Base-by-base conservation (phyloP, 1,140 invertebrate genomes). In the Frieseomelitta varia region DNA sequence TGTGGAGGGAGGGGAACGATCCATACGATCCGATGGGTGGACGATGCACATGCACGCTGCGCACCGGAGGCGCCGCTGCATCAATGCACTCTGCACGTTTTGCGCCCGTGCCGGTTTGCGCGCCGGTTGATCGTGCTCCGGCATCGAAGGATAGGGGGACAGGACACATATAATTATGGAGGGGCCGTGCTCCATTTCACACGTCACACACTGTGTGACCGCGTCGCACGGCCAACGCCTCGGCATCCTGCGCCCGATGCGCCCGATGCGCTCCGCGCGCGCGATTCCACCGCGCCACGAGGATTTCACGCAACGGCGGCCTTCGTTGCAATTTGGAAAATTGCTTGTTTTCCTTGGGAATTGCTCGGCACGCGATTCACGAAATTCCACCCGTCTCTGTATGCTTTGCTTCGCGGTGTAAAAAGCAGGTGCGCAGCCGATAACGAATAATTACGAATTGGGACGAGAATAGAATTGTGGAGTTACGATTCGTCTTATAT, bases 131-230 rank as follows among this genome's bases (percentile, higher is more conserved):
- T 77, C 85, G 82, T 56, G 56, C 68, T n/a, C n/a, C 84, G 72
- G 61, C 83, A 77, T 83, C 79, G 79, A 88, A 69, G 39, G 89
- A 91, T 88, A 88, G 90, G 90, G 39, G 91, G 90, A 92, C 90
- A 91, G 91, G 92, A 93, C 92, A 93, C 94, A 94, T 94, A 94
- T 95, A 94, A 95, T 95, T 95, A 95, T 92, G 91, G 88, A 90
- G 78, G 85, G 86, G 85, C 88, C 86, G 90, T 93, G 94, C 92
- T 94, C 94, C 93, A 94, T 95, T 95, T 94, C 94, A 94, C 94
- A 94, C 92, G 93, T 95, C 92, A 91, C 92, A 91, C 93, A 93
- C 91, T 92, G 91, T 93, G 90, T 94, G 94, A 94, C 94, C 93
- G 91, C 92, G 92, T 94, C 94, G 93, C 90, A 94, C 92, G 92